Evolutionary conservation across 2,797 vertebrate species (phyloP), one percentile per base, ranked within the genome.

Genomic region (Nyctibius grandis): DNA sequence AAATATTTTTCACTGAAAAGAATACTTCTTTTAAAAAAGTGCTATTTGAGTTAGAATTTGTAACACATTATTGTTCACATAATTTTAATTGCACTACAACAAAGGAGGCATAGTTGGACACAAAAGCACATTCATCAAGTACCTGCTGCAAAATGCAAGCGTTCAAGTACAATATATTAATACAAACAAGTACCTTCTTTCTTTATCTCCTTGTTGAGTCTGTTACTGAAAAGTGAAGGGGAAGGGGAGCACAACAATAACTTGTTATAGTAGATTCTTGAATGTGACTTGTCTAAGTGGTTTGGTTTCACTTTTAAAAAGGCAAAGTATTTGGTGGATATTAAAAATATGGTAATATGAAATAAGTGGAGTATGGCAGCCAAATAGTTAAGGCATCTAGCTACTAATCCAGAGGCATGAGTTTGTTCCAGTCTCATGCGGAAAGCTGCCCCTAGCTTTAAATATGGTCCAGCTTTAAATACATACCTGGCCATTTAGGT

Each of bases 141-240:
- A 95, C 96, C 95, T 96, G 95, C 91, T 96, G 76, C 93, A 97
- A 97, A 96, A 67, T 73, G 93, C 91, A 96, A 96, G 92, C 94
- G 94, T 98, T 98, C 98, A 98, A 98, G 98, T 98, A 98, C 95
- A 95, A 97, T 96, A 96, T 93, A 95, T 80, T 95, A 86, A 95
- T 81, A 96, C 60, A 97, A 97, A 96, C 87, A 96, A 96, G 95
- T 92, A 96, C 79, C 96, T 77, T 95, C 75, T 97, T 95, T 96
- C 77, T 45, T 93, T 84, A 91, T 88, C 91, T 96, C 91, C 77
- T 92, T 97, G 67, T 97, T 74, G 81, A 93, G 67, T 95, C 86
- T 93, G 70, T 86, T 93, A 95, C 38, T 69, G 59, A 94, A 88
- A 93, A 91, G 48, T 67, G 54, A 92, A 73, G 59, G 88, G 91